Base-by-base conservation (phyloP, 2,888 invertebrate species). In the Archips xylosteana region DNA sequence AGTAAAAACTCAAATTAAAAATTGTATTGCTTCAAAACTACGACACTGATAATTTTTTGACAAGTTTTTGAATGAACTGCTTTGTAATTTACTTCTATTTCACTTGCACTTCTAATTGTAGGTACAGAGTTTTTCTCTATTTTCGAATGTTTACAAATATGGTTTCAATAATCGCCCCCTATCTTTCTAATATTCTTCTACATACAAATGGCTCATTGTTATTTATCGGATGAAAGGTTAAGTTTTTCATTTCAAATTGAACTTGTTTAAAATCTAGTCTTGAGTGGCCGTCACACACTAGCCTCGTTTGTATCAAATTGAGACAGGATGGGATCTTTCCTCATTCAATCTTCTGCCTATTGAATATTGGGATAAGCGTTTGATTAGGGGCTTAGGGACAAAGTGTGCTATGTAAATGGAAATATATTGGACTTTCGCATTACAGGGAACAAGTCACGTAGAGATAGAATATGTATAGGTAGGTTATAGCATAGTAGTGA, bases 261-360 rank as follows among this genome's bases (percentile, higher is more conserved):
- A 68, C 23, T 23, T 23, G 23, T 68, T 57, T 23, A 36, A 36
- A 23, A 47, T 67, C 45, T 49, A 12, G 47, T 10, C 34, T 63
- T 23, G 62, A 72, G 47, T 61, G 42, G 23, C 62, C 23, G 6
- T 15, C 39, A 42, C 34, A 54, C 15, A 47, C 45, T 47, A 42
- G 45, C 67, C 51, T 23, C 15, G 9, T 23, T 15, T 9, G 2
- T 23, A 23, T 6, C 8, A 54, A 54, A 71, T 71, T 66, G 71
- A 63, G 47, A 47, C 51, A 70, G 65, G 75, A 72, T 72, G 72
- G 66, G 76, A 71, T 68, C 75, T 61, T 59, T 67, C 42, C 65
- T 71, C 59, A 73, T 76, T 67, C 68, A 71, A 75, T 75, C 75
- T 75, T 64, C 71, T 57, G 72, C 68, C 68, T 59, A 73, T 73